Base-by-base conservation (phyloP, 2,888 invertebrate species). In the Cheilosia vernalis region DNA sequence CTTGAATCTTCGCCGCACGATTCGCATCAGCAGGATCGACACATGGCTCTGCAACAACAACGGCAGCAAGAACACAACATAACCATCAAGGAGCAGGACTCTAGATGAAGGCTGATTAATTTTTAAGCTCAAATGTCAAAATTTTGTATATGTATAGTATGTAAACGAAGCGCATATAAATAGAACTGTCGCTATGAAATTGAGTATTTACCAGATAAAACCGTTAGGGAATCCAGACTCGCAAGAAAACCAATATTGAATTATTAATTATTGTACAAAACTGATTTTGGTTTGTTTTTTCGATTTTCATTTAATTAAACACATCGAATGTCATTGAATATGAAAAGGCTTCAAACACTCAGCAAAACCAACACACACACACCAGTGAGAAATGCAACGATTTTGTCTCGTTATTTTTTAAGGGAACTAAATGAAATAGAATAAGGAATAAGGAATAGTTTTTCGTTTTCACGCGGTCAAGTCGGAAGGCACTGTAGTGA, bases 71-170 rank as follows among this genome's bases (percentile, higher is more conserved):
- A 81, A 61, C 74, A 81, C 30, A 85, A 85, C 44, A 61, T 85
- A 58, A 85, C 85, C 40, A 85, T 85, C 56, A 85, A 77, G 17
- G 85, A 85, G 79, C 79, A 84, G 67, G 85, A 85, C 63, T 72
- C 85, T 56, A 85, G 85, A 77, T 85, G 85, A 85, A 85, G 85
- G 85, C 72, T 67, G 76, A 85, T 72, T 63, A 42, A 77, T 63
- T 72, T 72, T 67, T 85, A 85, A 85, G 76, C 27, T 37, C 10
- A 55, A 63, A 63, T 24, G 49, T 42, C 64, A 49, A 30, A 60
- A 66, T 69, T 44, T 73, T 83, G 73, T 78, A 83, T 69, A 83
- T 69, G 30, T 30, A 76, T 44, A 51, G 44, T 30, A 53, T 33
- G 44, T 63, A 69, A 44, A 63, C 13, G 9, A 30, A 2, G 9